Evolutionary conservation across 2,113 vertebrate genomes (phyloP), one percentile per base, ranked within the genome.

Genomic region (Notiomystis cincta): DNA sequence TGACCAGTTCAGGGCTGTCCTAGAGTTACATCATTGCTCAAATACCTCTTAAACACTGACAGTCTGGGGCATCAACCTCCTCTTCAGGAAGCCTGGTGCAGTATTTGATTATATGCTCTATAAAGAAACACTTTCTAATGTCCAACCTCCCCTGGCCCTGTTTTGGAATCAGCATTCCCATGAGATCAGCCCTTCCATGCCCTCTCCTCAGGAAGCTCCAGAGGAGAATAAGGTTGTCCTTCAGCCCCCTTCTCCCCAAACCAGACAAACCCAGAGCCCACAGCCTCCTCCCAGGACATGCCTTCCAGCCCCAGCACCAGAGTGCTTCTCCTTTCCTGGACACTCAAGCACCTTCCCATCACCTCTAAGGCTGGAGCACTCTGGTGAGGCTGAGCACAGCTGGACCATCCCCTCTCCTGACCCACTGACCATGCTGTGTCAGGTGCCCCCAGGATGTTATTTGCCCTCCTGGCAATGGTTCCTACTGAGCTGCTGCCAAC

Each of bases 321-420:
- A 11, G 2, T 48, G 64, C 28, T 22, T 82, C 24, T 73, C 58
- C 44, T 57, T 9, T 15, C 20, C 27, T 58, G 51, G 27, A 23
- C 31, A 51, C 33, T 24, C 7, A 4, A 24, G 51, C 27, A 8
- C 67, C 15, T n/a, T 45, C 60, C 33, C 42, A 19, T 11, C 37
- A 20, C 1, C 28, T 37, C 5, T 11, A 7, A 2, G 0, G 3
- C 13, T 50, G 85, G 9, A 25, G 76, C 0, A 6, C 51, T 44
- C 18, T 13, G 22, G 51, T 20, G 67, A 66, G 73, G 78, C 62
- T 16, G 31, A 20, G 10, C 10, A 6, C 47, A 62, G 83, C 4
- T 0, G 24, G 27, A 7, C 15, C 8, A 10, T 7, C 35, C 76
- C 37, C 50, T 45, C 18, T 38, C 33, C 6, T 44, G 61, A 0